A percentile compares a stretch with the other conserved stretches of the same genome.
These are phyloP conservation scores for Drosophila mojavensis DNA, from an alignment of 1,140 invertebrate genomes.

Conservation along the genomic window DNA sequence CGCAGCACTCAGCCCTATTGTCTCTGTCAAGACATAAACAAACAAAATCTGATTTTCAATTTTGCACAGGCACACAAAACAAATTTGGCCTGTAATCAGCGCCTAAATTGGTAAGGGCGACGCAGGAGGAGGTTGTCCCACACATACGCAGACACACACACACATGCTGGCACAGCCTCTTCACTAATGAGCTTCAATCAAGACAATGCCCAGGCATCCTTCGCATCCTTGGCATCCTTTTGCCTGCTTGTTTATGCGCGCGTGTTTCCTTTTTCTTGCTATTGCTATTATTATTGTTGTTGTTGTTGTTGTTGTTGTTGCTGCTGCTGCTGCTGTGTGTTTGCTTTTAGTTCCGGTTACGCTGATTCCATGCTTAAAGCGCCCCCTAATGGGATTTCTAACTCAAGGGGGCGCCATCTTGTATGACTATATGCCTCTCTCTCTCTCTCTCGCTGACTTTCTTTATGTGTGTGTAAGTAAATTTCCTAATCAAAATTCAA, in stretches of 20 bases:
- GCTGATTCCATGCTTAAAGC: conserved; percentile 77
- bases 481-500: conserved; percentile 84
- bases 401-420: conserved; percentile 62
- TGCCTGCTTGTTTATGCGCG: conserved; percentile 77
- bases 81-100: conserved; percentile 80
- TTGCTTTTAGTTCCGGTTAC: conserved; percentile 80
- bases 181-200: conserved; percentile 77
- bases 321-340: conserved; percentile 47
- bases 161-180: conserved; percentile 7
- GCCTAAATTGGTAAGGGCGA: conserved; percentile 66
- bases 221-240: conserved; percentile 49
- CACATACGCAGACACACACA: conserved; percentile 32
- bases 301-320: conserved; percentile 36
- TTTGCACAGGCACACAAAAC: conserved; percentile 73
- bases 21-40: conserved; percentile 67
- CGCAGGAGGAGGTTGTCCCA: background rate
- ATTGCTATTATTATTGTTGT: conserved; percentile 20
- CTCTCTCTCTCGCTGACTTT: conserved; percentile 6
- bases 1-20: background rate
- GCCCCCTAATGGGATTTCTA: conserved; percentile 76
- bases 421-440: conserved; percentile 8
- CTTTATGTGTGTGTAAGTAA: conserved; percentile 71
- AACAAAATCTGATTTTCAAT: conserved; percentile 82
- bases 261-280: conserved; percentile 60
- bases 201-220: conserved; percentile 69